Evolutionary conservation across 2,113 vertebrate genomes (phyloP).

Genomic region (Aphyosemion australe): DNA sequence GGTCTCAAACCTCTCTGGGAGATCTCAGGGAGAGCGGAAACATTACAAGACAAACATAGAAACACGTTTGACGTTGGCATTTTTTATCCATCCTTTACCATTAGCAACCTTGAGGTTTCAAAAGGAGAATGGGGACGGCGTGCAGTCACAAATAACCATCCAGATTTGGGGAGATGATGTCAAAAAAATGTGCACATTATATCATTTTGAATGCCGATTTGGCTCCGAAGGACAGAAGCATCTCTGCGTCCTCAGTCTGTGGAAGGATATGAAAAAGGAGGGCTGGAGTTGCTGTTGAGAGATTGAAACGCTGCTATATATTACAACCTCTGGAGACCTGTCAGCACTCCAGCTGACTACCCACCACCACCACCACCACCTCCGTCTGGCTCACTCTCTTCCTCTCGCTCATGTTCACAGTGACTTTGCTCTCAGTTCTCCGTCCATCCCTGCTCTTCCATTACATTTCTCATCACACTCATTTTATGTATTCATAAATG

Average conservation of each 20-base stretch:
- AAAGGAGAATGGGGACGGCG: constrained; percentile 49
- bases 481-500: constrained; percentile 52
- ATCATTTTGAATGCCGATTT: constrained; percentile 73
- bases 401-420: constrained; percentile 43
- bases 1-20: constrained; percentile 68
- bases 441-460: constrained; percentile 44
- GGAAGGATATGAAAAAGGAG: constrained; percentile 70
- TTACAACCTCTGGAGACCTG: constrained; percentile 75
- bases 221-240: constrained; percentile 74
- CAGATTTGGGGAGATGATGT: constrained; percentile 66
- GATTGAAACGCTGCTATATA: constrained; percentile 77
- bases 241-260: constrained; percentile 62
- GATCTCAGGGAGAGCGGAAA: constrained; percentile 67
- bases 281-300: constrained; percentile 77
- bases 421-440: constrained; percentile 66
- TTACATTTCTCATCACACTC: constrained; percentile 56
- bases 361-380: constrained; percentile 16
- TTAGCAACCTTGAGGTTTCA: constrained; percentile 76
- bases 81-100: constrained; percentile 62
- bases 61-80: constrained; percentile 64
- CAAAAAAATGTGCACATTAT: constrained; percentile 72
- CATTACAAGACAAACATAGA: constrained; percentile 70
- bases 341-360: constrained; percentile 55
- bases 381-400: constrained; percentile 26
- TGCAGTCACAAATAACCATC: constrained; percentile 68